Evolutionary conservation across 2,797 vertebrate species (phyloP).

Genomic region (Lophius americanus): DNA sequence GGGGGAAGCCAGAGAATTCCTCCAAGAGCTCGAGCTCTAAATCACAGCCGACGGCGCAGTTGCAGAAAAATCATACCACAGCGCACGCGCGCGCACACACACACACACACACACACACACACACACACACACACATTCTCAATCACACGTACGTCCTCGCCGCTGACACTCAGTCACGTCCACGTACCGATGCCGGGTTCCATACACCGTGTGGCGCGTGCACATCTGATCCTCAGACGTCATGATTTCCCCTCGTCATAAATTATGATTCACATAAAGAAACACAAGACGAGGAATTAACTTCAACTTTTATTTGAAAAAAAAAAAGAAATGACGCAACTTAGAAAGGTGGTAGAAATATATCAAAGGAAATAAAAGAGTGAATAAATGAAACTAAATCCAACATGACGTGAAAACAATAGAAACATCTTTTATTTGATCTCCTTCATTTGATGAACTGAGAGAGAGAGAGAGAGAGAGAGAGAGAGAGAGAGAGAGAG

Average conservation of each 20-base stretch:
- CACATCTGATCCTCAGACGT: neutral
- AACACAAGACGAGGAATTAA: neutral
- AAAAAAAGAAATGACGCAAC: neutral
- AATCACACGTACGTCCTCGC: conserved; percentile 28
- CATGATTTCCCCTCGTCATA: too few species aligned
- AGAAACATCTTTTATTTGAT: too few species aligned
- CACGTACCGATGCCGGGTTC: conserved; percentile 51
- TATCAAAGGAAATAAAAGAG: too few species aligned
- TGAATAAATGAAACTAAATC: neutral
- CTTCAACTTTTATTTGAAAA: neutral
- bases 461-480: too few species aligned
- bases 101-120: conserved; percentile 13
- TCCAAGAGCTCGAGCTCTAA: conserved; percentile 33
- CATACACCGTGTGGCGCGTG: conserved; percentile 44
- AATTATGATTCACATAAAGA: too few species aligned
- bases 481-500: too few species aligned
- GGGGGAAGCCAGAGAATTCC: conserved; percentile 26
- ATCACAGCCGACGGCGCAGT: conserved; percentile 25
- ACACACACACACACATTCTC: neutral
- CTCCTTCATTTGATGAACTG: too few species aligned
- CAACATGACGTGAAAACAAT: too few species aligned
- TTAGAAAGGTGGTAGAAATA: neutral
- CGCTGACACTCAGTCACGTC: conserved; percentile 42
- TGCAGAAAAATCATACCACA: conserved; percentile 20
- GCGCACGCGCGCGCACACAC: neutral